Conservation (phyloP, 2,113 vertebrate species). For the Cyanoderma ruficeps region DNA sequence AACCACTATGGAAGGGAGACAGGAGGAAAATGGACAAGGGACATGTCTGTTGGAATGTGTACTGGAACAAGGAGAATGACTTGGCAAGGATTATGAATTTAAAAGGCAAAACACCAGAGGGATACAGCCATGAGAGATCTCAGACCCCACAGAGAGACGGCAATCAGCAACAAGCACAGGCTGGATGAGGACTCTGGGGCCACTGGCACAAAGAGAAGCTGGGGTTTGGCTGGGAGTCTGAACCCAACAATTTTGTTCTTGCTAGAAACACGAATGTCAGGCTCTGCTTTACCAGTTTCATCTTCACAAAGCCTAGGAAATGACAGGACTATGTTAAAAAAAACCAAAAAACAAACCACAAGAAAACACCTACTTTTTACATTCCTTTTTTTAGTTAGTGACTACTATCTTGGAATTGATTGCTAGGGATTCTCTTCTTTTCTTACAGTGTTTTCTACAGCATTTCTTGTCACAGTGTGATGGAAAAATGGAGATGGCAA, state of each 20-base stretch:
- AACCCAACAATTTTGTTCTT: background rate
- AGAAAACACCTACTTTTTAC: background rate
- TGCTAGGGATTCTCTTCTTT: background rate
- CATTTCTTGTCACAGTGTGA: background rate
- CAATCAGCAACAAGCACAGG: background rate
- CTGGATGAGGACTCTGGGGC: background rate
- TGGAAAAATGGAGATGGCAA: background rate
- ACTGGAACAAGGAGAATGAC: background rate
- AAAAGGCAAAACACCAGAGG: background rate
- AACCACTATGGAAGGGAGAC: background rate
- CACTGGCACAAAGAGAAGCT: background rate
- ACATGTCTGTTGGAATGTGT: background rate
- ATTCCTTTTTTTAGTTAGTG: background rate
- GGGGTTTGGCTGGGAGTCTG: background rate
- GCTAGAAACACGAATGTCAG: background rate
- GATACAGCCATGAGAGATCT: background rate
- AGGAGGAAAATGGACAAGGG: background rate
- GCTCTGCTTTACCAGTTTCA: background rate
- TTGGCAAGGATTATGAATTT: background rate
- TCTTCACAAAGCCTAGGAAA: background rate
- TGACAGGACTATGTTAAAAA: accelerated
- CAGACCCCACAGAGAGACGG: background rate
- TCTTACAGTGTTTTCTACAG: background rate
- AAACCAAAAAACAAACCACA: background rate
- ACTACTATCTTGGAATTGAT: background rate